A percentile compares a stretch with the other conserved stretches of the same genome.
These are phyloP conservation scores for Actenoides lindsayi DNA, from an alignment of 2,113 vertebrate genomes.

Conservation along the genomic window DNA sequence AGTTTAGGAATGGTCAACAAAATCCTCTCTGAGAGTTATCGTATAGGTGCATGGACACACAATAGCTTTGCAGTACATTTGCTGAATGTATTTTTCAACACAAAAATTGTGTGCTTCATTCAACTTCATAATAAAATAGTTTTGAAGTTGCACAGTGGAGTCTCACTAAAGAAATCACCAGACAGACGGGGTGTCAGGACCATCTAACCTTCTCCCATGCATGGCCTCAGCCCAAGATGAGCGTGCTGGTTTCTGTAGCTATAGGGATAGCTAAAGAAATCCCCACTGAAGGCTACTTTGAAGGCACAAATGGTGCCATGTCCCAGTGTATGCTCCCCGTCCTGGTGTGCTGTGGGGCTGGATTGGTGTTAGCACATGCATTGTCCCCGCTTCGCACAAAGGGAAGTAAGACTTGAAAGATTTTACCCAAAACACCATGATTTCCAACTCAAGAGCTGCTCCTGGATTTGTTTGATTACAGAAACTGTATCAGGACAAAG, in stretches of 20 bases:
- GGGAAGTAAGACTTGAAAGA: not conserved
- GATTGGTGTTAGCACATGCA: not conserved
- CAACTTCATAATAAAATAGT: not conserved
- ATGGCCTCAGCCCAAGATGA: not conserved
- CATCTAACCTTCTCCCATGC: not conserved
- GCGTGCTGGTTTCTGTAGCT: not conserved
- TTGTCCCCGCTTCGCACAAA: not conserved
- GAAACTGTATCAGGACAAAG: not conserved
- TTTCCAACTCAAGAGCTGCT: not conserved
- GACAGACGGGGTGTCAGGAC: not conserved
- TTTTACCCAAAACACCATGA: not conserved
- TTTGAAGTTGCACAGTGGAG: not conserved
- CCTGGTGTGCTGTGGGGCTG: not conserved
- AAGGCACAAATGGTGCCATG: not conserved
- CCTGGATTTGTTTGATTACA: not conserved
- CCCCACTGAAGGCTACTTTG: not conserved
- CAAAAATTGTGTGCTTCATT: not conserved
- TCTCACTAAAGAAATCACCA: not conserved
- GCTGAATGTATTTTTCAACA: not conserved
- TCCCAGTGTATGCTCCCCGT: not conserved
- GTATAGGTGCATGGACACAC: too few relatives aligned
- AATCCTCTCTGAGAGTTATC: not conserved
- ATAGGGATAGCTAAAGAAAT: not conserved
- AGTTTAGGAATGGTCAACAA: not conserved
- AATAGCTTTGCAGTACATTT: not conserved